Evolutionary conservation across 1,140 invertebrate genomes (phyloP).

Genomic region (Chironomus tepperi): DNA sequence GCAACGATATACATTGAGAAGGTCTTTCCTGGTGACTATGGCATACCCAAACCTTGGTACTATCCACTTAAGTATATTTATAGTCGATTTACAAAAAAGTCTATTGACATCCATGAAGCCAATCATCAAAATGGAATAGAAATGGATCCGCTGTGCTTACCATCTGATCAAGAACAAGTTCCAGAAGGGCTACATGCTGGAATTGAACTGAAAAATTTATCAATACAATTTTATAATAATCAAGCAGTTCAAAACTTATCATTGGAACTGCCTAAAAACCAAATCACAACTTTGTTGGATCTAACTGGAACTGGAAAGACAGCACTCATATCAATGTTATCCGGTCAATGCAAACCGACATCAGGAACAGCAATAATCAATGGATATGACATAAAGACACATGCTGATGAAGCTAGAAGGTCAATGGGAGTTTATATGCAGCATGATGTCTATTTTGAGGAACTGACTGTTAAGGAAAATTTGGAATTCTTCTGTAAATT

Average conservation of each 20-base stretch:
- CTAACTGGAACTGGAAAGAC: slow-evolving; percentile 55
- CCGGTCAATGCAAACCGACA: slow-evolving; percentile 54
- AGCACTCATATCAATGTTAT: slow-evolving; percentile 67
- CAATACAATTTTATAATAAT: slow-evolving; percentile 48
- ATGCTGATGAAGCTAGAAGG: slow-evolving; percentile 46
- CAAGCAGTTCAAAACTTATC: slow-evolving; percentile 55
- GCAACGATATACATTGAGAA: slow-evolving; percentile 59
- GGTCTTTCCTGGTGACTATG: slow-evolving; percentile 55
- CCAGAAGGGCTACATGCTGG: slow-evolving; percentile 44
- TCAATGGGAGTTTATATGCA: slow-evolving; percentile 81
- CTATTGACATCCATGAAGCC: no score
- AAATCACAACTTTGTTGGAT: slow-evolving; percentile 59
- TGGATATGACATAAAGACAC: slow-evolving; percentile 49
- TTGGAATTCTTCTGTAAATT: slow-evolving; percentile 70
- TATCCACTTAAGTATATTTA: slow-evolving; percentile 40
- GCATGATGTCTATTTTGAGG: slow-evolving; percentile 82
- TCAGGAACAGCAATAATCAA: slow-evolving; percentile 54
- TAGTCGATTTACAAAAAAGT: neutral
- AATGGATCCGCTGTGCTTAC: neutral
- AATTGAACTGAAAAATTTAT: slow-evolving; percentile 49
- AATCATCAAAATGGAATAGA: no score
- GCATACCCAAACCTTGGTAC: slow-evolving; percentile 58
- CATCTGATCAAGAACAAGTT: slow-evolving; percentile 44
- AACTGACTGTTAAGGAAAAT: slow-evolving; percentile 81
- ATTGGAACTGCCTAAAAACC: slow-evolving; percentile 52